Base-by-base conservation (phyloP, 2,797 vertebrate species). In the Heterohyrax brucei region DNA sequence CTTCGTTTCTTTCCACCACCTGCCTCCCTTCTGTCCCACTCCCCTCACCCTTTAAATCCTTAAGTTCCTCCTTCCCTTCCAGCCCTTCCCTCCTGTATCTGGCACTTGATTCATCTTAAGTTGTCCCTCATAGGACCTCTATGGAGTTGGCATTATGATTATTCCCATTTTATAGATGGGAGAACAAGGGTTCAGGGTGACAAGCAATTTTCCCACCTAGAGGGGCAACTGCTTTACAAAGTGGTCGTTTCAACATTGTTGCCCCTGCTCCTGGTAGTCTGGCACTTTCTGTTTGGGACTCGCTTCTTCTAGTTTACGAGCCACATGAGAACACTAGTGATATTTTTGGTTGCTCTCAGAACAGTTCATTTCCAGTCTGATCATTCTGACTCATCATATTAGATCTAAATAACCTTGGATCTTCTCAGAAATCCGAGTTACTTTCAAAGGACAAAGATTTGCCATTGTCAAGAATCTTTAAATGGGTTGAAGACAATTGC, bases 301-400 rank as follows among this genome's bases (percentile, higher is more conserved):
- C 30, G 33, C 77, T 96, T 93, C 46, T 61, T 93, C 21, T 46
- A 61, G 8, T 84, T 48, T 75, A 61, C 76, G 33, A 89, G 39
- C 9, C 26, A 48, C 18, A 10, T 66, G 21, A 84, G 10, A 77
- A 92, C 77, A 75, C 19, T n/a, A 62, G 1, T 79, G 50, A 83
- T 86, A 72, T 86, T 87, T 93, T 95, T 93, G 26, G 30, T 86
- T 24, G 64, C 28, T 94, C n/a, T 94, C 44, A 89, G 66, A 78
- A 96, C 84, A 88, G 76, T 44, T 33, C 26, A 30, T 91, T 95
- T 96, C 22, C 4, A 50, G 62, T 91, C 16, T 79, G 21, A 94
- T 56, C 26, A 83, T 70, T 2, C 28, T 53, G 53, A 72, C 90
- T 91, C 30, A 79, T 91, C 30, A 26, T 39, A 13, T 87, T 87